Base-by-base conservation (phyloP, 2,888 invertebrate genomes). In the Tipula lateralis region DNA sequence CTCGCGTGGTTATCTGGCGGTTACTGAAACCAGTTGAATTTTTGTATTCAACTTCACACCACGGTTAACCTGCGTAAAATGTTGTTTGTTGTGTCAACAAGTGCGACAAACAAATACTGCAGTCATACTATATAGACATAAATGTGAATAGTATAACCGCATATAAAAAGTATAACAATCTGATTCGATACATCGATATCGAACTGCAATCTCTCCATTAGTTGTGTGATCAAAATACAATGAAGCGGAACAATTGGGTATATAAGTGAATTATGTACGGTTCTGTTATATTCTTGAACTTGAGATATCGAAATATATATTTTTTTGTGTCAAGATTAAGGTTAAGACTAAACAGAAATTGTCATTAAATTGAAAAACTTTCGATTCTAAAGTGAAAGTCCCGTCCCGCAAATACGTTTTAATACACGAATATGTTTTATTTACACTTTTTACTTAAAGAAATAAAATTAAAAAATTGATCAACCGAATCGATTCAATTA, bases 301-400 rank as follows among this genome's bases (percentile, higher is more conserved):
- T 24, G 66, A 12, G 19, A n/a, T n/a, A n/a, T 16, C 32, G n/a
- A 44, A 16, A 5, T 34, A 34, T 34, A 32, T 32, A 32, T 32
- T 39, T 39, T 1, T n/a, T 13, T 13, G 3, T 3, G 13, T 39
- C 9, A 13, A 7, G 32, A 9, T 44, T 44, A 44, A 44, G 16
- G 5, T 16, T 16, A 44, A 19, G n/a, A 34, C 34, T 39, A 39
- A 36, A 36, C n/a, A 39, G 16, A 44, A 16, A 44, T 24, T 44
- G 5, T 66, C 9, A 66, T 66, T 66, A 24, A 24, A 24, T 66
- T 66, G 1, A 19, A 24, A 66, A 66, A 66, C 66, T 66, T 66
- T 66, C 66, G 66, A 66, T 66, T 66, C 66, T 66, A 66, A 66
- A 66, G 66, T 66, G 66, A 66, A 66, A 66, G 66, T 66, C 2